Evolutionary conservation across 2,888 invertebrate species (phyloP).

Genomic region (Eulithis prunata): DNA sequence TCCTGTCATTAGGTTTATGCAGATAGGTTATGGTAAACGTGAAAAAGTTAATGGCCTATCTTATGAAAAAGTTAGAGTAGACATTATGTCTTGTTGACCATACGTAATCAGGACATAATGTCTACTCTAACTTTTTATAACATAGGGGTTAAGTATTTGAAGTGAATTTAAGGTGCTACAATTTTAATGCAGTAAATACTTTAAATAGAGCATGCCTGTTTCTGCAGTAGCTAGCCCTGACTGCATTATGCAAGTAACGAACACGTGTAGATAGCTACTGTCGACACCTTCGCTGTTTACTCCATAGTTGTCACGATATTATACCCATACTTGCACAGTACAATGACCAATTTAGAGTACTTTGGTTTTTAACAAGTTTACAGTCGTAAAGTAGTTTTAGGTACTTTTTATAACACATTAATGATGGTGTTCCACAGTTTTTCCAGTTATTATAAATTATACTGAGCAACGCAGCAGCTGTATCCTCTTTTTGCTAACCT

Average conservation of each 20-base stretch:
- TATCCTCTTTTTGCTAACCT: slow-evolving; percentile 36
- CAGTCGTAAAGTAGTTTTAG: slow-evolving; percentile 5
- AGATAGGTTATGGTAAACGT: too few relatives aligned
- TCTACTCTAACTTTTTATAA: too few relatives aligned
- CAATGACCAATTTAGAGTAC: slow-evolving; percentile 45
- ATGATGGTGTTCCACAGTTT: neutral
- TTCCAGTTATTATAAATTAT: too few relatives aligned
- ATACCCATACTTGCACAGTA: slow-evolving; percentile 58
- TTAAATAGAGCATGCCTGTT: neutral
- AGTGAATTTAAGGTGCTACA: too few relatives aligned
- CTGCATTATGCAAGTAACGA: slow-evolving; percentile 73
- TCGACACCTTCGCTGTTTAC: slow-evolving; percentile 73
- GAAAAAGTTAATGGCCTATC: too few relatives aligned
- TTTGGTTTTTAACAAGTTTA: slow-evolving; percentile 29
- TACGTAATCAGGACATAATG: too few relatives aligned
- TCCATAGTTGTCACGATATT: slow-evolving; percentile 78
- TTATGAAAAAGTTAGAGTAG: too few relatives aligned
- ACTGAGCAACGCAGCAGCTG: slow-evolving; percentile 4
- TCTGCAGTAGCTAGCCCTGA: slow-evolving; percentile 61
- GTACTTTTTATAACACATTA: neutral
- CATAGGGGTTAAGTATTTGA: too few relatives aligned
- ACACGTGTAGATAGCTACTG: slow-evolving; percentile 69
- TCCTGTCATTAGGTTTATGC: too few relatives aligned
- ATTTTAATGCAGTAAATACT: too few relatives aligned
- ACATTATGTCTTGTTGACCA: too few relatives aligned